A percentile compares a stretch with the other conserved stretches of the same genome.
Evolutionary conservation across 2,888 invertebrate species (phyloP).

Genomic region (Tetranychus piercei): DNA sequence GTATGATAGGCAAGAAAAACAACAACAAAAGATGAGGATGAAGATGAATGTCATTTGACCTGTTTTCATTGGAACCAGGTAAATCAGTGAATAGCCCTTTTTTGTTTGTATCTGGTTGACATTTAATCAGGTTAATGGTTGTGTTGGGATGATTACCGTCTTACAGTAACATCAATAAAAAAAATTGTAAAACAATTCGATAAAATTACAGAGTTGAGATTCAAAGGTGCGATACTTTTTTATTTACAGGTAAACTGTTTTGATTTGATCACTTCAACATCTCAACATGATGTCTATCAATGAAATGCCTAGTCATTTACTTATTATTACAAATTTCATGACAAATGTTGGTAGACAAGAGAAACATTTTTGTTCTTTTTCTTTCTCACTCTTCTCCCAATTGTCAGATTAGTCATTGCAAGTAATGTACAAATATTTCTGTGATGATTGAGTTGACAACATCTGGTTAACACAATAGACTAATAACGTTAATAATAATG

Average conservation of each 20-base stretch:
- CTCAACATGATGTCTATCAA: too few relatives aligned
- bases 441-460: not conserved
- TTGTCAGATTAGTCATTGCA: not conserved
- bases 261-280: too few relatives aligned
- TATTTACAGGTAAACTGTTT: too few relatives aligned
- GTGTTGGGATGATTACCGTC: not conserved
- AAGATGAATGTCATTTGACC: not conserved
- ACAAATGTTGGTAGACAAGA: too few relatives aligned
- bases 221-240: too few relatives aligned
- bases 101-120: not conserved
- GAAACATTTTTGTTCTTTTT: too few relatives aligned
- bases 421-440: not conserved
- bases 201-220: too few relatives aligned
- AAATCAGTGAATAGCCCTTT: not conserved
- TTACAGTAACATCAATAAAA: not conserved
- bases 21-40: not conserved
- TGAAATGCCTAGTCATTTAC: too few relatives aligned
- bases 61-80: not conserved
- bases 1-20: not conserved
- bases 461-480: not conserved
- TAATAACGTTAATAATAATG: not conserved
- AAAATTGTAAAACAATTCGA: too few relatives aligned
- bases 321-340: too few relatives aligned
- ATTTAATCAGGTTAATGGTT: constrained; percentile 1
- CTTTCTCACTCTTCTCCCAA: too few relatives aligned